Evolutionary conservation across 1,140 invertebrate species (phyloP), one percentile per base, ranked within the genome.

Genomic region (Phymorhynchus buccinoides): DNA sequence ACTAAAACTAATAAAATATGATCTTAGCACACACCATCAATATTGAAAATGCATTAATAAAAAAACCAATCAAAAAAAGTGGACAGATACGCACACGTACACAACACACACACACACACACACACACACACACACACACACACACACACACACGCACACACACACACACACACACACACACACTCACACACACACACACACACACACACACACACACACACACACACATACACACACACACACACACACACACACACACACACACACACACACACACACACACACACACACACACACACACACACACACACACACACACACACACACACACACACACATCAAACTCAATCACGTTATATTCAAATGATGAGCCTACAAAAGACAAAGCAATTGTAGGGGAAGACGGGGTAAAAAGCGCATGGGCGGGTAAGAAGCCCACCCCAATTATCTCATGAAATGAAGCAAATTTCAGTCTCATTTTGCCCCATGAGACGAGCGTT

Each of bases 41-140:
- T n/a, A n/a, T n/a, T n/a, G n/a, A n/a, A n/a, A n/a, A n/a, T n/a
- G n/a, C n/a, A n/a, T n/a, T n/a, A n/a, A n/a, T n/a, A n/a, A n/a
- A n/a, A n/a, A n/a, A n/a, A n/a, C n/a, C n/a, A 22, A 52, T 7
- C 7, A 30, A 66, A 27, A 27, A 18, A 66, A 4, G n/a, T 4
- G n/a, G n/a, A 4, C 16, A 66, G 16, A 66, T 27, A 66, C 62
- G n/a, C 62, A 66, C 62, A 66, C 62, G n/a, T 27, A 66, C 62
- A 66, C 62, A 66, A 66, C 22, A 66, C 62, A 66, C 62, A 66
- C 62, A 66, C 62, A 66, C 62, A 66, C 62, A 66, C 62, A 66
- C 62, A 66, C 62, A 66, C 62, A 66, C 62, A 66, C 62, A 66
- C 62, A 66, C 62, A 66, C 62, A 66, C 62, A 66, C 62, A 66